Evolutionary conservation across 2,113 vertebrate genomes (phyloP).

Genomic region (Nothocercus julius): DNA sequence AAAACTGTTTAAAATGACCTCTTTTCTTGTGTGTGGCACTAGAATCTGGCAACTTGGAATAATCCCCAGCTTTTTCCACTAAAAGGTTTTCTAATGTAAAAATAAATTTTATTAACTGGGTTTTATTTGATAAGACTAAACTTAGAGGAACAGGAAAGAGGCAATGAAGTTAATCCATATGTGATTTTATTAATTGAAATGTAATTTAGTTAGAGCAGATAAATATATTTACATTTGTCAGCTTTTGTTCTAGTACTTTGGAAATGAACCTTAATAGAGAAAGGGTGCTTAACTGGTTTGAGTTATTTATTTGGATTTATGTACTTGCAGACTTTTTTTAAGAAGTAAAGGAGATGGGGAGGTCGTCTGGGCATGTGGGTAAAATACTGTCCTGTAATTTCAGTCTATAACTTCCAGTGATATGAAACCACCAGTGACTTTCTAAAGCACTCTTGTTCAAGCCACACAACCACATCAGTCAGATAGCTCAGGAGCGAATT

Average conservation of each 20-base stretch:
- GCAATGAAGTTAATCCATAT: neutral
- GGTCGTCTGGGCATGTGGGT: neutral
- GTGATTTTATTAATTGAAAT: conserved; percentile 20
- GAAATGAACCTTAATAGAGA: conserved; percentile 14
- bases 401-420: neutral
- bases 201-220: neutral
- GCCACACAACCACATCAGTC: neutral
- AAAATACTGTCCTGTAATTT: neutral
- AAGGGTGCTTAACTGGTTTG: neutral
- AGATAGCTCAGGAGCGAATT: neutral
- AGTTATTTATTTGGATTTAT: neutral
- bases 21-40: neutral
- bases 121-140: conserved; percentile 18
- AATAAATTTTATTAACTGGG: neutral
- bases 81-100: neutral
- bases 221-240: conserved; percentile 10
- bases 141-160: neutral
- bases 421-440: neutral
- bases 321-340: neutral
- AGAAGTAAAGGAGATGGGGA: neutral
- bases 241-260: neutral
- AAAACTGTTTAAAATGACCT: neutral
- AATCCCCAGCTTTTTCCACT: neutral
- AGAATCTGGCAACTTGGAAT: neutral
- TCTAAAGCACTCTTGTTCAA: neutral